These are phyloP conservation scores for Tigriopus japonicus DNA, from an alignment of 1,140 invertebrate species.

Conservation along the genomic window DNA sequence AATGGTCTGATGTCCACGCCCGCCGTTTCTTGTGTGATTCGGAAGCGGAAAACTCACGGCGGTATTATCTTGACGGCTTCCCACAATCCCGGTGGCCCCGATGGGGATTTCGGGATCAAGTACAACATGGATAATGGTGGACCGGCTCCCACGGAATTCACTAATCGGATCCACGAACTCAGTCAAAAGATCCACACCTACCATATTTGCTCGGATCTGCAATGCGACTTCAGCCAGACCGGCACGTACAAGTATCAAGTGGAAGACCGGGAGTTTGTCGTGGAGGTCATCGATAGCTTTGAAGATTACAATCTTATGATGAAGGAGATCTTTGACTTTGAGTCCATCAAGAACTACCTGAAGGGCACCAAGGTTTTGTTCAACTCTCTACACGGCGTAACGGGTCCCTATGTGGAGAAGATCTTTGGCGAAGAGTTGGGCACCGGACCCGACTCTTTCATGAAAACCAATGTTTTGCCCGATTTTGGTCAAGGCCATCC, in stretches of 20 bases:
- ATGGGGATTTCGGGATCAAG: conserved; percentile 93
- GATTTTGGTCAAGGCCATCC: conserved; percentile 96
- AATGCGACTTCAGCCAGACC: conserved; percentile 18
- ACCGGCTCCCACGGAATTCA: conserved; percentile 77
- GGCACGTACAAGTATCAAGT: conserved; percentile 31
- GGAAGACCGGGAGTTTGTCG: conserved; percentile 49
- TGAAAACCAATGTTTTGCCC: conserved; percentile 55
- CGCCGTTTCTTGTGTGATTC: conserved; percentile 79
- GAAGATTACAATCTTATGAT: conserved; percentile 74
- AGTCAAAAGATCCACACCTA: conserved; percentile 60
- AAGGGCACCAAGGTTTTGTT: conserved; percentile 40
- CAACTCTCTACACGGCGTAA: conserved; percentile 90
- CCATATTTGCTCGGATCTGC: conserved; percentile 50
- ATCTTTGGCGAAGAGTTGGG: conserved; percentile 78
- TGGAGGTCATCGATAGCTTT: conserved; percentile 83
- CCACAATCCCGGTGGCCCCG: conserved; percentile 93
- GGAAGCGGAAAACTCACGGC: conserved; percentile 63
- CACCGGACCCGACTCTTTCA: conserved; percentile 36
- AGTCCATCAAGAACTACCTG: conserved; percentile 38
- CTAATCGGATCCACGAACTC: conserved; percentile 67
- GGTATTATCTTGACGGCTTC: conserved; percentile 95
- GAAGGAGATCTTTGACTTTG: conserved; percentile 96
- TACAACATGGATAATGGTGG: conserved; percentile 93
- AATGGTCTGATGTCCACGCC: conserved; percentile 91
- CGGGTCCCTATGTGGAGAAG: conserved; percentile 77